Base-by-base conservation (phyloP, 2,113 vertebrate genomes). In the Takifugu bimaculatus region DNA sequence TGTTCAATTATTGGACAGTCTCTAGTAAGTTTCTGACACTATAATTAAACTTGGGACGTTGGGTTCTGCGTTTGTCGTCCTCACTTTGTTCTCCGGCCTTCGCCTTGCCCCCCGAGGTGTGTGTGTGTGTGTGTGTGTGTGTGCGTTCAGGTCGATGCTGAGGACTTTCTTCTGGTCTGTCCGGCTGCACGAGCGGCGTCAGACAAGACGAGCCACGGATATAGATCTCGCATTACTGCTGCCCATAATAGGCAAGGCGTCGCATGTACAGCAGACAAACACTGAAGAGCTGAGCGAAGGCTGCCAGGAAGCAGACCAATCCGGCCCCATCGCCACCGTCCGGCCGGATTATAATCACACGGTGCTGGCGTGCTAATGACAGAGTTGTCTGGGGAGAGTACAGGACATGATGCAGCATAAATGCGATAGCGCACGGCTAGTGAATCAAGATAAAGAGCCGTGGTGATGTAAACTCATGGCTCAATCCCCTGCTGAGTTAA, bases 191-290 rank as follows among this genome's bases (percentile, higher is more conserved):
- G 68, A 77, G 68, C 71, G 77, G 85, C 83, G 82, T 79, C 79
- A 88, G 86, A 84, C 77, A 74, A 50, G 68, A 75, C 65, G 66
- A 11, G 62, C 60, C 54, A 35, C 66, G 81, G 73, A 79, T 84
- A 84, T 84, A 80, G 79, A 83, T 84, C 77, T 82, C 75, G 25
- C 76, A 77, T 79, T 83, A 76, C 77, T 52, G 74, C 72, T 74
- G 81, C 60, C 78, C 71, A 76, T 85, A 86, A 86, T 79, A 85
- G 75, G 77, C 57, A 70, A 80, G 82, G 65, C 63, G n/a, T 53
- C 65, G 53, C 76, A 63, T 82, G 65, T 78, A 26, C 29, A 60
- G 55, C 57, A 77, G 63, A 69, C 51, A 70, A 65, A 75, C 76
- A 66, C 65, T 69, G 57, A 48, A 68, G 20, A 20, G 65, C 63